A percentile compares a stretch with the other conserved stretches of the same genome.
These are phyloP conservation scores for Danio albolineatus DNA, from an alignment of 2,797 vertebrate species.

Conservation along the genomic window DNA sequence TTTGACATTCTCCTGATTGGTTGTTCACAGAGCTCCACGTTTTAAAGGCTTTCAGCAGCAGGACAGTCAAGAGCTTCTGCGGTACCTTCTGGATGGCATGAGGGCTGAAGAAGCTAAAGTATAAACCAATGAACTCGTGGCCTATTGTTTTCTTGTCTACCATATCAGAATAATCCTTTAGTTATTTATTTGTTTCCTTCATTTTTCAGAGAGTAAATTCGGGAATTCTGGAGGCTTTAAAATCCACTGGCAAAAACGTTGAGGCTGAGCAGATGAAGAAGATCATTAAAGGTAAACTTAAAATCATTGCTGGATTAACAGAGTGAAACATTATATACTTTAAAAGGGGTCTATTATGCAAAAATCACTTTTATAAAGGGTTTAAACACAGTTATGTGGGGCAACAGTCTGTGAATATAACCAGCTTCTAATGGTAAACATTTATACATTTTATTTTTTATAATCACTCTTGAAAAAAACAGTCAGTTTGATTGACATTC, in stretches of 20 bases:
- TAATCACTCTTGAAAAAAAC: no score
- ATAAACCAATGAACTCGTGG: not conserved
- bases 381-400: no score
- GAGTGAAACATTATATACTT: not conserved
- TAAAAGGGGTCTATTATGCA: no score
- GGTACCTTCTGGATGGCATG: constrained; percentile 96
- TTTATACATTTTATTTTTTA: no score
- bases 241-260: constrained; percentile 78
- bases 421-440: no score
- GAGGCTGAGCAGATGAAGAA: constrained; percentile 87
- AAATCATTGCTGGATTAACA: not conserved
- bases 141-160: constrained; percentile 1
- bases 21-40: constrained; percentile 85
- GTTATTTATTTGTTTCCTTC: constrained; percentile 38
- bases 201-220: constrained; percentile 84
- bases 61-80: constrained; percentile 96
- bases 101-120: constrained; percentile 91
- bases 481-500: no score
- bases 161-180: not conserved
- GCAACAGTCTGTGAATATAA: no score
- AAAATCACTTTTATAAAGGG: no score
- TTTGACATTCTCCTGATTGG: not conserved
- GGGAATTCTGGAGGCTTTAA: constrained; percentile 86
- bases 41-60: constrained; percentile 98
- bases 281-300: constrained; percentile 86